These are phyloP conservation scores for Timandra comae DNA, from an alignment of 2,888 invertebrate genomes.

Conservation along the genomic window DNA sequence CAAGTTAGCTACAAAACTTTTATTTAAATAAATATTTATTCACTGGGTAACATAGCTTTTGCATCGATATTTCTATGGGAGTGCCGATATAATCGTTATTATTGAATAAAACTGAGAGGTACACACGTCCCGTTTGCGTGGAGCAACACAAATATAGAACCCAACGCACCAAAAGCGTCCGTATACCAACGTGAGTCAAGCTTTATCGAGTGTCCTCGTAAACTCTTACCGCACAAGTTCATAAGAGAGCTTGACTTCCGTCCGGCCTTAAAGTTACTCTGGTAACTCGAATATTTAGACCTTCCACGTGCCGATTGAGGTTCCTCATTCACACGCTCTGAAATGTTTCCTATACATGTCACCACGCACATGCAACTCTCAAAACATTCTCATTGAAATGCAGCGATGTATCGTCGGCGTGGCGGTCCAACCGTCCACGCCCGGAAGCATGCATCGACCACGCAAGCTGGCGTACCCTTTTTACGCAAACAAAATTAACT, in stretches of 20 bases:
- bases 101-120: background rate
- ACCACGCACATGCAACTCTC: conserved; percentile 52
- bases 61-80: no score
- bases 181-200: conserved; percentile 58
- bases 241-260: conserved; percentile 96
- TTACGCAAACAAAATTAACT: conserved; percentile 54
- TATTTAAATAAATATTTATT: no score
- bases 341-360: conserved; percentile 79
- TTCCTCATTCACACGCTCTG: conserved; percentile 89
- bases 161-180: conserved; percentile 67
- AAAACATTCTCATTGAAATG: conserved; percentile 24
- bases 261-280: conserved; percentile 88
- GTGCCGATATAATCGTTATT: no score
- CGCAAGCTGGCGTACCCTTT: conserved; percentile 43
- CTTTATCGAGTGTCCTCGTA: conserved; percentile 52
- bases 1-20: no score
- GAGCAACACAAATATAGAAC: conserved; percentile 54
- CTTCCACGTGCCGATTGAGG: conserved; percentile 88
- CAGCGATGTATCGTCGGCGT: conserved; percentile 16
- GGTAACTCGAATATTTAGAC: conserved; percentile 90
- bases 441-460: conserved; percentile 45
- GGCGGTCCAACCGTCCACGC: conserved; percentile 4
- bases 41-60: no score
- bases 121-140: conserved; percentile 24
- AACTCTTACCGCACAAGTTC: conserved; percentile 95